Base-by-base conservation (phyloP, 2,888 invertebrate genomes). In the Pammene aurita region DNA sequence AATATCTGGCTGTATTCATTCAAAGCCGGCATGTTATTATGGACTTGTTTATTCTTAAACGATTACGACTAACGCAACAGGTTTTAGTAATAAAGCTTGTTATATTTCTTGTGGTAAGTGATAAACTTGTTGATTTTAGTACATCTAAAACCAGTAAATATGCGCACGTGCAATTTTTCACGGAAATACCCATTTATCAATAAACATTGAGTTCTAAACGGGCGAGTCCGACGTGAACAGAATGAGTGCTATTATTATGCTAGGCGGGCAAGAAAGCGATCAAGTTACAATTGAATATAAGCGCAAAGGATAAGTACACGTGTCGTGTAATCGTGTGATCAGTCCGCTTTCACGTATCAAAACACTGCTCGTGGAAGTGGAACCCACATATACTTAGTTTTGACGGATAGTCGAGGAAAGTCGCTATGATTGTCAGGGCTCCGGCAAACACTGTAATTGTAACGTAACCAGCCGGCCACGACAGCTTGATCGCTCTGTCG, bases 221-320 rank as follows among this genome's bases (percentile, higher is more conserved):
- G 13, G 6, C 41, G 14, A 52, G 14, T 44, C 54, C 7, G 26
- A 11, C 38, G 63, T n/a, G 44, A 9, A 7, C 44, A 52, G 50
- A 48, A 38, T 35, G 44, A 52, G 52, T 35, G 44, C 64, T 61
- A 68, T 67, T 71, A 72, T 70, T 66, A 72, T 73, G 72, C 74
- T 71, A 73, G 72, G 70, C 72, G 68, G 75, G 75, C 68, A 75
- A 81, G 87, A 87, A 87, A 87, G 84, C 84, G 80, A 85, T 86
- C 81, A 79, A 78, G 82, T 84, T 83, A 81, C 86, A 79, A 85
- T 84, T 82, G 83, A 84, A 87, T 84, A 83, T 76, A 74, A 75
- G 74, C 80, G 78, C 81, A 77, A 80, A 83, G 76, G 78, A 80
- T 79, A 78, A 78, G 73, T 74, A 78, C 80, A 82, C 78, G 80